Base-by-base conservation (phyloP, 1,140 invertebrate species). In the Eumaeus atala region DNA sequence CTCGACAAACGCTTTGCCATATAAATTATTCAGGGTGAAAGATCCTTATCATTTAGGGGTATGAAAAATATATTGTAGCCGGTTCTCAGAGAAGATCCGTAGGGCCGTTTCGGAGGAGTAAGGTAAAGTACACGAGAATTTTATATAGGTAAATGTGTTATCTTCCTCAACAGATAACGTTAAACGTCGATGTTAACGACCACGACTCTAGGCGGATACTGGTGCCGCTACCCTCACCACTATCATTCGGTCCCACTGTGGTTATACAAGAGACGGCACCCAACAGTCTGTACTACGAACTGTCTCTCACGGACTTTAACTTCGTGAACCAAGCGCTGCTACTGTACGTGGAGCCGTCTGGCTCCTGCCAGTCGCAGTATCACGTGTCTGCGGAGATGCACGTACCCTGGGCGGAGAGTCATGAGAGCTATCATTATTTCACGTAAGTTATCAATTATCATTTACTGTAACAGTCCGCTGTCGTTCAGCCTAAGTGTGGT, bases 181-280 rank as follows among this genome's bases (percentile, higher is more conserved):
- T 93, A 40, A 90, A 91, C 71, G 81, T 92, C 2, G 93, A 94
- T 67, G 87, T 92, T 17, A 91, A 92, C 70, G 88, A 89, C 61
- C 77, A 87, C 47, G 74, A 72, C 8, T 90, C 91, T 8, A 84
- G 93, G 38, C 77, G 86, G 34, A 71, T 92, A 9, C 66, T 76
- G 9, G 89, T 91, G 14, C 65, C 84, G 33, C 63, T 91, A 37
- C 91, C 92, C 0, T 78, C 73, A 0, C 44, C 64, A 17, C 69
- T 80, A 8, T 53, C 62, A 1, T 70, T 87, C 61, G 47, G 69
- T 44, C 70, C 72, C 18, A 58, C 54, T 5, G 56, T 90, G 0
- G 64, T 92, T 11, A 74, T 76, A 58, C 33, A 63, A 8, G 75
- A 90, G 57, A 92, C 91, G 0, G 70, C 85, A 21, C 74, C 80